Evolutionary conservation across 2,888 invertebrate genomes (phyloP).

Genomic region (Tyria jacobaeae): DNA sequence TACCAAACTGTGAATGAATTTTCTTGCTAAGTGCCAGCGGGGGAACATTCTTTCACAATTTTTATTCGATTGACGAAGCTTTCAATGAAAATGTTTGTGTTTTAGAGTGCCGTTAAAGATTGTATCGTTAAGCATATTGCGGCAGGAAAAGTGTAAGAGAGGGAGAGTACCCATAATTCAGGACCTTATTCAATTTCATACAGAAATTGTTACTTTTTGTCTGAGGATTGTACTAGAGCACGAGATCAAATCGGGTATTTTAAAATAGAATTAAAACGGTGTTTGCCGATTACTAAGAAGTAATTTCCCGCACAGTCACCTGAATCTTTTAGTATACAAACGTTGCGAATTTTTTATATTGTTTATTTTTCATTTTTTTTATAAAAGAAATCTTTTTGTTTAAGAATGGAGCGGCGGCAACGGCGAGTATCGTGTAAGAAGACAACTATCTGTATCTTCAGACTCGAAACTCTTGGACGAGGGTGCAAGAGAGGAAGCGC

Average conservation of each 20-base stretch:
- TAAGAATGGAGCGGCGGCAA: conserved; percentile 92
- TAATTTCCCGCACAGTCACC: background rate
- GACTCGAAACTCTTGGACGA: conserved; percentile 97
- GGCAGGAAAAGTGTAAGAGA: conserved; percentile 41
- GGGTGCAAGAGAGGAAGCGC: conserved; percentile 94
- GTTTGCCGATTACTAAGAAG: conserved; percentile 16
- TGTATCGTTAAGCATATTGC: conserved; percentile 49
- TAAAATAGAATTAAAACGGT: conserved; percentile 6
- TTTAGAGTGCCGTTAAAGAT: conserved; percentile 58
- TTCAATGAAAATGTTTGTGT: conserved; percentile 65
- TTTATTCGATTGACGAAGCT: conserved; percentile 63
- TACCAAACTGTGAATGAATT: conserved; percentile 74
- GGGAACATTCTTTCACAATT: conserved; percentile 64
- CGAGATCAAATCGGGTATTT: conserved; percentile 13
- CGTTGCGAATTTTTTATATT: background rate
- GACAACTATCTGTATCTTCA: conserved; percentile 96
- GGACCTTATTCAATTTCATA: background rate
- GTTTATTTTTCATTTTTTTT: conserved; percentile 32
- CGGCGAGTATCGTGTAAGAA: conserved; percentile 94
- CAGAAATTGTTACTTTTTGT: conserved; percentile 21
- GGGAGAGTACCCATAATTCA: conserved; percentile 34
- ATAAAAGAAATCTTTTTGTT: no score
- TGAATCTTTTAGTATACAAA: background rate
- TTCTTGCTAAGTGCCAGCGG: conserved; percentile 71
- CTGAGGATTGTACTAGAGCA: conserved; percentile 7